A percentile compares a stretch with the other conserved stretches of the same genome.
Evolutionary conservation across 2,797 vertebrate species (phyloP).

Genomic region (Cottoperca gobio): DNA sequence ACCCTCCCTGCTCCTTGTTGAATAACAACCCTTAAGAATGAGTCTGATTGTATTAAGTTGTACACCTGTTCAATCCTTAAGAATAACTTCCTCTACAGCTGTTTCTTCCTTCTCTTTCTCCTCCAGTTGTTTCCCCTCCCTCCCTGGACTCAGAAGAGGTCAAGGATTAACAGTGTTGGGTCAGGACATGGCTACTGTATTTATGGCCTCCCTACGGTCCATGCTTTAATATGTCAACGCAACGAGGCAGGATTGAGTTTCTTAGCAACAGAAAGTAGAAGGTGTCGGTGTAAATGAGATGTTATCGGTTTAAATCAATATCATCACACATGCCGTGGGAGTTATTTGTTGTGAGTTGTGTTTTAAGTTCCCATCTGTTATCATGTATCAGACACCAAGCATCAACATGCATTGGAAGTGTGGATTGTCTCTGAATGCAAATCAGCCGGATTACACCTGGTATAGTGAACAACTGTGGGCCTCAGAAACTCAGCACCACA

Average conservation of each 20-base stretch:
- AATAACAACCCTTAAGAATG: constrained; percentile 3
- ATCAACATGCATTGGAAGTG: background rate
- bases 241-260: constrained; percentile 81
- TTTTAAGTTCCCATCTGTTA: background rate
- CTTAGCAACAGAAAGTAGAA: too few relatives aligned
- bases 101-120: constrained; percentile 1
- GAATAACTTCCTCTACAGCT: background rate
- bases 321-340: too few relatives aligned
- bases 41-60: background rate
- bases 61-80: background rate
- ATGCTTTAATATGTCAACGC: constrained; percentile 76
- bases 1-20: background rate
- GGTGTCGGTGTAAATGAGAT: too few relatives aligned
- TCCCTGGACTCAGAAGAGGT: constrained; percentile 30
- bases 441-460: background rate
- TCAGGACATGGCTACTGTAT: constrained; percentile 72
- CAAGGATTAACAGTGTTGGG: constrained; percentile 63
- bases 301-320: too few relatives aligned
- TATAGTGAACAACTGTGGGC: background rate
- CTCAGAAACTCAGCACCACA: too few relatives aligned
- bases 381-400: background rate
- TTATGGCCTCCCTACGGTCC: constrained; percentile 61
- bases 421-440: background rate
- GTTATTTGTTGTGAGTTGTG: too few relatives aligned
- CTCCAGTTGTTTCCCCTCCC: background rate